Percentiles rank a stretch among this genome's conserved stretches.
Conservation (phyloP, 2,888 invertebrate species). For the Metopia argyrocephala region DNA sequence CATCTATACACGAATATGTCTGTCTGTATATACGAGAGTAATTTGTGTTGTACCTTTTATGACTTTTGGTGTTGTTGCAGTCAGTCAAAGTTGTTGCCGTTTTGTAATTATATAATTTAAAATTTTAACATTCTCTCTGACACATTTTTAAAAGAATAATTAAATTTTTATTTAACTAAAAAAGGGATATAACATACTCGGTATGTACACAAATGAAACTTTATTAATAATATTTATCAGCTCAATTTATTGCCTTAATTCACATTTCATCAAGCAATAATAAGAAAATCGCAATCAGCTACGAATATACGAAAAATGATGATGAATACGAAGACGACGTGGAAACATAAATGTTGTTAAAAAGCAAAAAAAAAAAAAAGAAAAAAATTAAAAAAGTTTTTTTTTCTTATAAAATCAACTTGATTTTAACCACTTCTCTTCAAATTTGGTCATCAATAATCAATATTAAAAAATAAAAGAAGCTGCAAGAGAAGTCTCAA, state of each 20-base stretch:
- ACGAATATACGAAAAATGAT: not conserved
- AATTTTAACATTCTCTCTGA: slow-evolving; percentile 59
- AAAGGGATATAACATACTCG: not conserved
- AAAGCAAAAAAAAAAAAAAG: not conserved
- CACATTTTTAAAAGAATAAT: slow-evolving; percentile 63
- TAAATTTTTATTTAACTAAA: slow-evolving; percentile 44
- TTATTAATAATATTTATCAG: slow-evolving; percentile 65
- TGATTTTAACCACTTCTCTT: slow-evolving; percentile 35
- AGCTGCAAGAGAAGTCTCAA: slow-evolving; percentile 19
- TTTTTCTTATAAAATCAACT: slow-evolving; percentile 49
- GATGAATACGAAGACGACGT: not conserved
- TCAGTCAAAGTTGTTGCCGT: not conserved
- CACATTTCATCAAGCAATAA: slow-evolving; percentile 63
- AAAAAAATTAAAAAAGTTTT: slow-evolving; percentile 14
- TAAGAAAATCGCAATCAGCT: slow-evolving; percentile 51
- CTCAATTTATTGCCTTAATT: slow-evolving; percentile 65
- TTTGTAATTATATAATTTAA: slow-evolving; percentile 64
- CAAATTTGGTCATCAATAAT: slow-evolving; percentile 63
- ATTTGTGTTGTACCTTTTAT: slow-evolving; percentile 26
- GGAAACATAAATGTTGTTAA: not conserved
- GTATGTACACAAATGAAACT: slow-evolving; percentile 47
- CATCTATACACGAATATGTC: not conserved
- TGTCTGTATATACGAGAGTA: not conserved
- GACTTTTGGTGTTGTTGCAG: not conserved
- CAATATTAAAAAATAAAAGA: slow-evolving; percentile 48